phyloP scores from a whole-genome alignment of 2,113 vertebrate species.

The Ailuropoda melanoleuca region DNA sequence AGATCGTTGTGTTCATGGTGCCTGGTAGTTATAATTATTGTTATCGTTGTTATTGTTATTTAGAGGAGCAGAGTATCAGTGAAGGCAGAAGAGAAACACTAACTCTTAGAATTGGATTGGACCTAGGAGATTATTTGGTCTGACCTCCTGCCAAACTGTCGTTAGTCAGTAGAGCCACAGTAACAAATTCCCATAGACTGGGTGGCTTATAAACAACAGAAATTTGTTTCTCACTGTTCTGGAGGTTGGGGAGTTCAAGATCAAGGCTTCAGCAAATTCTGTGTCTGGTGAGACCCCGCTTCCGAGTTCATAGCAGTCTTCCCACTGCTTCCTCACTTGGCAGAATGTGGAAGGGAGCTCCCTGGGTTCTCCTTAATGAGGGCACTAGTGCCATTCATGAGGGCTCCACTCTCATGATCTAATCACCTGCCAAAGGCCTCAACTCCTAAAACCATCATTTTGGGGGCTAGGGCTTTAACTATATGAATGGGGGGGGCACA shows the following conservation, averaged over 20 bases:
- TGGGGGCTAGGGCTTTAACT: not conserved
- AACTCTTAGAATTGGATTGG: not conserved
- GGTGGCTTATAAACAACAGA: not conserved
- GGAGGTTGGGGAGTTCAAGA: not conserved
- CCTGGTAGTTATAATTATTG: not conserved
- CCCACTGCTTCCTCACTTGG: not conserved
- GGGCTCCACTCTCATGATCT: not conserved
- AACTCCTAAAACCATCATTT: not conserved
- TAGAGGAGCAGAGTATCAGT: not conserved
- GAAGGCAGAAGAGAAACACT: not conserved
- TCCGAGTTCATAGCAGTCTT: not conserved
- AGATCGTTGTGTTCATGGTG: not conserved
- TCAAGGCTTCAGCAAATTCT: not conserved
- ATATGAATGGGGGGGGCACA: not conserved
- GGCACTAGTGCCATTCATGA: not conserved
- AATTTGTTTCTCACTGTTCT: not conserved
- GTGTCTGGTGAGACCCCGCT: not conserved
- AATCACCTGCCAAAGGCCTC: not conserved
- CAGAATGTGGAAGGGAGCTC: not conserved
- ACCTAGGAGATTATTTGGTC: not conserved
- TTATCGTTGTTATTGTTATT: not conserved
- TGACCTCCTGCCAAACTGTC: not conserved
- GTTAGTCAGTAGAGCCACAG: not conserved
- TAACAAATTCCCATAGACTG: not conserved
- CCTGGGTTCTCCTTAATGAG: not conserved